These are phyloP conservation scores for Hydrotaea diabolus DNA, from an alignment of 2,888 invertebrate species.

Conservation along the genomic window DNA sequence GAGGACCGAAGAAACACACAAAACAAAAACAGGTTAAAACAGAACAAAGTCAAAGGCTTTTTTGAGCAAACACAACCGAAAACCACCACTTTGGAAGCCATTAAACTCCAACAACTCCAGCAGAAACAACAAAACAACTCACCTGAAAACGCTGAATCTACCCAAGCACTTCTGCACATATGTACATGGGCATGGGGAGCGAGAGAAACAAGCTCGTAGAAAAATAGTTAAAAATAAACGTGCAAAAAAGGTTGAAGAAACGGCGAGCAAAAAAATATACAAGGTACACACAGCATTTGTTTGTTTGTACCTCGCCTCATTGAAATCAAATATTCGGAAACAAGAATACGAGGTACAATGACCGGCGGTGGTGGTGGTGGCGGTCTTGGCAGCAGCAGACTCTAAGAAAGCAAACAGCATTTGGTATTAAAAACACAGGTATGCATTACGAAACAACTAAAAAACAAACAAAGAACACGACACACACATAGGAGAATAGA, in stretches of 20 bases:
- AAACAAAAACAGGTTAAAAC: slow-evolving; percentile 34
- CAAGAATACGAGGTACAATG: slow-evolving; percentile 68
- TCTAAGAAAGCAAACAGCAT: slow-evolving; percentile 35
- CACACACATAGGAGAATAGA: background rate
- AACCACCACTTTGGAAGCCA: slow-evolving; percentile 63
- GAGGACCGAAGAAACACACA: background rate
- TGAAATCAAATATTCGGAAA: slow-evolving; percentile 66
- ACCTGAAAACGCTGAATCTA: slow-evolving; percentile 1
- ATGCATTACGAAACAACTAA: slow-evolving; percentile 13
- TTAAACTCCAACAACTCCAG: slow-evolving; percentile 60
- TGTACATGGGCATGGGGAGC: slow-evolving; percentile 20
- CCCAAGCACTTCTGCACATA: slow-evolving; percentile 25
- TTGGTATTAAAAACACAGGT: slow-evolving; percentile 34
- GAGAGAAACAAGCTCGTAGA: slow-evolving; percentile 35
- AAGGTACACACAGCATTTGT: background rate
- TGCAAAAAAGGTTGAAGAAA: slow-evolving; percentile 28
- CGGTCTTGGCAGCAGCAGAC: background rate
- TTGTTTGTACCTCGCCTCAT: slow-evolving; percentile 11
- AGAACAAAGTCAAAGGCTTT: slow-evolving; percentile 34
- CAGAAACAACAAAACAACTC: slow-evolving; percentile 38
- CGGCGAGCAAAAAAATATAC: background rate
- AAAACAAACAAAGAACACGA: slow-evolving; percentile 19
- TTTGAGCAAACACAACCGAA: slow-evolving; percentile 22
- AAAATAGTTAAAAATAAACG: slow-evolving; percentile 40
- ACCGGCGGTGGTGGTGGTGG: slow-evolving; percentile 50